Evolutionary conservation across 2,888 invertebrate genomes (phyloP).

Genomic region (Ecdyonurus torrentis): DNA sequence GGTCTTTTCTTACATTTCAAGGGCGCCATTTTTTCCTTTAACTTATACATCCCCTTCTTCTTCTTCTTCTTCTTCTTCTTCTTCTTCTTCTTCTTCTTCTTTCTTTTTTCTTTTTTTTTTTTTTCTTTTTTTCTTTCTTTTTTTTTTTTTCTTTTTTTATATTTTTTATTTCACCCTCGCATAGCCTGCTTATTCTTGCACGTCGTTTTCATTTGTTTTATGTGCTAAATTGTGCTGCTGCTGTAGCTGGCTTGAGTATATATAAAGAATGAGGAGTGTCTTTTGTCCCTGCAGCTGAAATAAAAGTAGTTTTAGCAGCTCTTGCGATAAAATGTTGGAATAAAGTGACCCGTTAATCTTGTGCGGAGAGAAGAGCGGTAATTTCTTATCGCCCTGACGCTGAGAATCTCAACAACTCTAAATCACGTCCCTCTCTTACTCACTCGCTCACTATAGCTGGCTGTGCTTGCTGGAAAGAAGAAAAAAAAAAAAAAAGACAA

Average conservation of each 20-base stretch:
- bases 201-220: slow-evolving; percentile 1
- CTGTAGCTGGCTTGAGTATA: too few relatives aligned
- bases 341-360: slow-evolving; percentile 1
- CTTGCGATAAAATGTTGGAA: neutral
- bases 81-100: neutral
- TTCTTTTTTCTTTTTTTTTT: neutral
- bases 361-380: neutral
- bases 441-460: too few relatives aligned
- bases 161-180: neutral
- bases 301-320: neutral
- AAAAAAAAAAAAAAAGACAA: too few relatives aligned
- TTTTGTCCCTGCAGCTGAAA: neutral
- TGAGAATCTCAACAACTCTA: neutral
- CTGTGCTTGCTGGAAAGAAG: too few relatives aligned
- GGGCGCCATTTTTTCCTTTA: too few relatives aligned
- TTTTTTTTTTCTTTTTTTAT: neutral
- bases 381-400: neutral
- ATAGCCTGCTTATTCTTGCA: neutral
- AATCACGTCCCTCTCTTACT: too few relatives aligned
- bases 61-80: slow-evolving; percentile 1
- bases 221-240: slow-evolving; percentile 1
- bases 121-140: neutral
- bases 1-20: neutral
- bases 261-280: neutral
- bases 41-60: too few relatives aligned